These are phyloP conservation scores for Xylota sylvarum DNA, from an alignment of 2,888 invertebrate genomes.

Conservation along the genomic window DNA sequence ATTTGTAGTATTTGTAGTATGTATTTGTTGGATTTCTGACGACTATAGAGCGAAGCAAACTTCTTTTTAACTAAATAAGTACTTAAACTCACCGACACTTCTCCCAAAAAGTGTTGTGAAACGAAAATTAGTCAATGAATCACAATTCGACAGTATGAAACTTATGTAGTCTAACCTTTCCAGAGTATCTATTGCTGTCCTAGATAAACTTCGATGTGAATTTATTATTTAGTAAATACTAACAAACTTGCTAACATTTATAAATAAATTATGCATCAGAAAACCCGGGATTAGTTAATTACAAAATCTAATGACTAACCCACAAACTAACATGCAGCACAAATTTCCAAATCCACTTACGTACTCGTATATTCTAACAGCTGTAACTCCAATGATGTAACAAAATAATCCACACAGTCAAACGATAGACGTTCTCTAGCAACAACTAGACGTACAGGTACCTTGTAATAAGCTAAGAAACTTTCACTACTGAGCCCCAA, in stretches of 20 bases:
- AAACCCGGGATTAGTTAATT: not conserved
- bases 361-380: slow-evolving; percentile 35
- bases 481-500: slow-evolving; percentile 56
- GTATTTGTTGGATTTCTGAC: too few relatives aligned
- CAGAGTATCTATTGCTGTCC: not conserved
- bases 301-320: not conserved
- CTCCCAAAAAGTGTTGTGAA: too few relatives aligned
- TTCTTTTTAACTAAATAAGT: too few relatives aligned
- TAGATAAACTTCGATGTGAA: not conserved
- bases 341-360: slow-evolving; percentile 26
- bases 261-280: not conserved
- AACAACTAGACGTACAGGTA: slow-evolving; percentile 22
- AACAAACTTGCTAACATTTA: not conserved
- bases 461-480: slow-evolving; percentile 15
- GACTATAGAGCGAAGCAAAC: too few relatives aligned
- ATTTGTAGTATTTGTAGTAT: too few relatives aligned
- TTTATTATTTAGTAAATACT: not conserved
- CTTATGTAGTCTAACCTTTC: too few relatives aligned
- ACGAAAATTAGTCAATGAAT: too few relatives aligned
- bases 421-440: slow-evolving; percentile 8
- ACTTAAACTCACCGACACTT: too few relatives aligned
- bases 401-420: slow-evolving; percentile 12
- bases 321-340: not conserved
- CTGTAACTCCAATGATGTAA: slow-evolving; percentile 58
- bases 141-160: too few relatives aligned